These are phyloP conservation scores for Micrastur ruficollis DNA, from an alignment of 2,797 vertebrate species.

Conservation along the genomic window DNA sequence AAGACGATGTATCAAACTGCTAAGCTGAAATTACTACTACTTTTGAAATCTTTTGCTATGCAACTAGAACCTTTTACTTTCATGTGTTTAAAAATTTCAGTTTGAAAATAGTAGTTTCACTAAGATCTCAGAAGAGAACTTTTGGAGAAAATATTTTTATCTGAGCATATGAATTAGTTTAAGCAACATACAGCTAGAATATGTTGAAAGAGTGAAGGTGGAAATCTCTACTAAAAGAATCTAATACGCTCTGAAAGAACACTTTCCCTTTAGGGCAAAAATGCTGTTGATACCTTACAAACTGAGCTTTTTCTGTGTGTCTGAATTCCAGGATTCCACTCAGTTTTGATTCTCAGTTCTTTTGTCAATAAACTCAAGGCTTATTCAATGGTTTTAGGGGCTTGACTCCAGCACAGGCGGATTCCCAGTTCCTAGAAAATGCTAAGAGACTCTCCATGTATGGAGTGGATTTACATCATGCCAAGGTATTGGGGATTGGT, in stretches of 20 bases:
- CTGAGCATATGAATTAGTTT: background rate
- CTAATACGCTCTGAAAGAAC: background rate
- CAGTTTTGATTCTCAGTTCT: background rate
- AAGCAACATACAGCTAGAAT: background rate
- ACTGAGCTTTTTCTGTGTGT: background rate
- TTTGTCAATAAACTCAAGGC: background rate
- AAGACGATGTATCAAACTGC: background rate
- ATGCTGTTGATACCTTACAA: background rate
- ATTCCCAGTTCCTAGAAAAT: constrained; percentile 94
- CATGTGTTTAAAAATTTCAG: background rate
- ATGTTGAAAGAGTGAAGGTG: background rate
- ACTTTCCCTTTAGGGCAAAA: background rate
- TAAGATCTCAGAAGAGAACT: background rate
- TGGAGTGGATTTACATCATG: constrained; percentile 94
- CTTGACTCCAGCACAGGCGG: constrained; percentile 93
- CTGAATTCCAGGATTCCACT: background rate
- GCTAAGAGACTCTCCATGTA: constrained; percentile 99
- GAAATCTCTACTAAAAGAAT: background rate
- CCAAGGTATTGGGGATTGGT: constrained; percentile 83
- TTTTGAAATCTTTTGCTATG: background rate
- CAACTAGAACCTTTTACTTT: background rate
- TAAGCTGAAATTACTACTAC: background rate
- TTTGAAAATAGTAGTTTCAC: background rate
- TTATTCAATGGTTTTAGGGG: constrained; percentile 80
- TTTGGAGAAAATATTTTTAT: background rate